Evolutionary conservation across 2,797 vertebrate genomes (phyloP), one percentile per base, ranked within the genome.

Genomic region (Hydrophis major): DNA sequence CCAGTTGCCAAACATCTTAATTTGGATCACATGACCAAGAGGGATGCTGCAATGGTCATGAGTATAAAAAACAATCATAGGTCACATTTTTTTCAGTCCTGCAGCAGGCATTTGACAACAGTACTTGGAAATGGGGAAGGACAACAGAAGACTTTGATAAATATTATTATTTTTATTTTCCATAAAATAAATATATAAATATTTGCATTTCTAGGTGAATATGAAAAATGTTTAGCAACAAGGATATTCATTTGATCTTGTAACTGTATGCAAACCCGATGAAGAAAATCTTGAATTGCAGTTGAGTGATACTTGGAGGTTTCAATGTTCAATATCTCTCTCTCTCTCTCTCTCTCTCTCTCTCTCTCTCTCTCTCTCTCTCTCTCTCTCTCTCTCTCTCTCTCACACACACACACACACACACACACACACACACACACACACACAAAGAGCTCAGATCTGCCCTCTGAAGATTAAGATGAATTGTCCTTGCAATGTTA

Each of bases 401-500:
- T 10, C 50, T 1, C 50, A 53, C 50, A 53, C 50, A 8, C 50
- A 53, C 50, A 8, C 50, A 53, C 50, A 53, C 8, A 8, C 50
- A 50, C 7, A 50, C 50, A 50, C 50, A 50, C 50, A 50, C 50
- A 50, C 7, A 50, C 50, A 50, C 50, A 50, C 8, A 50, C 50
- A 50, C 8, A 50, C 7, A 50, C 0, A 0, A 50, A 50, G 10
- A n/a, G 11, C 28, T 69, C 66, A 74, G 14, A 74, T 74, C n/a
- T 88, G 63, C 63, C 28, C 61, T 88, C 86, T 90, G 60, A 90
- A 90, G 27, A 55, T 90, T 59, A 90, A 90, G 55, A 32, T 50
- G 22, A 87, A 37, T 37, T 37, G 28, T 87, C 25, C 4, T 59
- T 90, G 37, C 7, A 28, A 28, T 78, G 22, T 42, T 90, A 87